These are phyloP conservation scores for Rhogogaster chlorosoma DNA, from an alignment of 2,888 invertebrate species.

Conservation along the genomic window DNA sequence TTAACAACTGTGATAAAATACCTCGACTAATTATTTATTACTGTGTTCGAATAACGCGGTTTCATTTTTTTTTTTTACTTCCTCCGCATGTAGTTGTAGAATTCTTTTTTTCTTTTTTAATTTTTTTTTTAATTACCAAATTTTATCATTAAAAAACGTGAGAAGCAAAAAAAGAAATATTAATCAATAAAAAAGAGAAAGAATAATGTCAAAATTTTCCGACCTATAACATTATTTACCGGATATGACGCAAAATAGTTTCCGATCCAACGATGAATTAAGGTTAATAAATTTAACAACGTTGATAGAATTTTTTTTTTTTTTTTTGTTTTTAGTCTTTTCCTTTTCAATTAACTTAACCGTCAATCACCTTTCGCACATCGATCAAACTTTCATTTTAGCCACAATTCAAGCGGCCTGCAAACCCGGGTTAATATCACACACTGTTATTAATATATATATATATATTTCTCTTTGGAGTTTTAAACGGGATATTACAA, in stretches of 20 bases:
- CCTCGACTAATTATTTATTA: conserved; percentile 22
- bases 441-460: not conserved
- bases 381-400: conserved; percentile 1
- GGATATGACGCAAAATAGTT: not conserved
- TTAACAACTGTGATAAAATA: conserved; percentile 38
- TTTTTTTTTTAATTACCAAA: not conserved
- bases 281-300: not conserved
- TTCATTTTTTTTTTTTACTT: not conserved
- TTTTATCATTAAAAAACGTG: too few relatives aligned
- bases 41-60: not conserved
- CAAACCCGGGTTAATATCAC: not conserved
- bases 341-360: not conserved
- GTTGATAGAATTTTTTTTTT: not conserved
- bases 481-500: not conserved
- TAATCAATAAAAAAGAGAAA: not conserved
- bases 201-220: not conserved
- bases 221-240: not conserved
- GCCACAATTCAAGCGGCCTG: not conserved
- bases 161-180: too few relatives aligned
- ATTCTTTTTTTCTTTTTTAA: not conserved
- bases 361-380: conserved; percentile 1
- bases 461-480: not conserved
- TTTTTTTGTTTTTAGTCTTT: not conserved
- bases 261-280: not conserved
- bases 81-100: not conserved